Percentiles rank a stretch among this genome's conserved stretches.
Conservation (phyloP, 2,797 vertebrate species). For the Podarcis siculus region DNA sequence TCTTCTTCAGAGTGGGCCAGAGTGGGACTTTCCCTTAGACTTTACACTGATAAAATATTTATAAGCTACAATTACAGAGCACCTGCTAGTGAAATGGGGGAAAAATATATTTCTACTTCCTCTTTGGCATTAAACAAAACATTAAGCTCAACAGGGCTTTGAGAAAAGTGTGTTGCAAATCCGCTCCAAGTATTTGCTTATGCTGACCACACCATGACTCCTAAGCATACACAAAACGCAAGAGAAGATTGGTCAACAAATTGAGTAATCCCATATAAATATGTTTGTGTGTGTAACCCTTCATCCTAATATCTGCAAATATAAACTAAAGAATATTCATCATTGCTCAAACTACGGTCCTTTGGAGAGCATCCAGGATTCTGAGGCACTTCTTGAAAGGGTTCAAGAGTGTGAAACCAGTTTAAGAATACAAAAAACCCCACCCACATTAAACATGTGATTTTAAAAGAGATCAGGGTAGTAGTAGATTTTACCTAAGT, state of each 20-base stretch:
- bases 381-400: not conserved
- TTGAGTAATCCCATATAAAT: not conserved
- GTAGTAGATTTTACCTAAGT: not conserved
- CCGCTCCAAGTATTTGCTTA: constrained; percentile 59
- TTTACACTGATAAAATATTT: constrained; percentile 25
- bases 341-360: too few species aligned
- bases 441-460: not conserved
- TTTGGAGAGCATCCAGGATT: not conserved
- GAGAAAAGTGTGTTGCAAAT: constrained; percentile 44
- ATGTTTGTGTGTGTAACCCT: not conserved
- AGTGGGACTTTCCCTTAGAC: constrained; percentile 17
- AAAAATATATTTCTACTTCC: constrained; percentile 55
- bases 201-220: constrained; percentile 52
- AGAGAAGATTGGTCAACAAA: constrained; percentile 15
- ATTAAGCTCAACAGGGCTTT: constrained; percentile 41
- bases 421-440: not conserved
- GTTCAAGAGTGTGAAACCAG: not conserved
- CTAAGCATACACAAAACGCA: constrained; percentile 20
- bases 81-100: constrained; percentile 50
- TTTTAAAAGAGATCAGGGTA: not conserved
- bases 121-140: constrained; percentile 61
- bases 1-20: constrained; percentile 3
- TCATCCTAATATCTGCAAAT: not conserved
- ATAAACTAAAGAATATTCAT: not conserved
- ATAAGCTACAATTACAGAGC: constrained; percentile 14